phyloP scores from a whole-genome alignment of 2,113 vertebrate genomes.

The Panthera uncia region DNA sequence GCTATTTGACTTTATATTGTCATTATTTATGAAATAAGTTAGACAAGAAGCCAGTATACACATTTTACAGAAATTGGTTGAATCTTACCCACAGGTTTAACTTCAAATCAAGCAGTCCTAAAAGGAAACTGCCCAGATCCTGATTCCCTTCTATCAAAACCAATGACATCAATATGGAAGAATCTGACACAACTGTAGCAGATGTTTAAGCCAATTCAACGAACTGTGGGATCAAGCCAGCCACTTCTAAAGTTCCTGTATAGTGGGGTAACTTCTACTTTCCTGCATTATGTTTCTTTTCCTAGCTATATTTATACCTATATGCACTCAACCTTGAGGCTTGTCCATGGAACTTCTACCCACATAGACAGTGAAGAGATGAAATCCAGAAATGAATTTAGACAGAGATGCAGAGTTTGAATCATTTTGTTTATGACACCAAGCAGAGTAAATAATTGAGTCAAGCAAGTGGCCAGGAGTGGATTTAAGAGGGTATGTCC shows the following conservation, averaged over 20 bases:
- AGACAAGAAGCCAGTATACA: constrained; percentile 40
- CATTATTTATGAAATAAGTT: constrained; percentile 64
- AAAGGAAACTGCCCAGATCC: neutral
- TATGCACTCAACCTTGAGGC: neutral
- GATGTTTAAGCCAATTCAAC: neutral
- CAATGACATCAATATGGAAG: neutral
- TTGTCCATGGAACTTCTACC: constrained; percentile 15
- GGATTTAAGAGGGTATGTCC: neutral
- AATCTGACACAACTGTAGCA: neutral
- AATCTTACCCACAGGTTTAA: constrained; percentile 23
- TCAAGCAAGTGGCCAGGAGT: neutral
- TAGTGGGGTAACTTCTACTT: neutral
- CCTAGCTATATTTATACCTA: neutral
- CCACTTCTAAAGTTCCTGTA: neutral
- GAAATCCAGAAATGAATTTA: neutral
- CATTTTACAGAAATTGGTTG: constrained; percentile 49
- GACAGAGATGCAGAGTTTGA: neutral
- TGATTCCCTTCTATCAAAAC: neutral
- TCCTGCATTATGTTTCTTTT: neutral
- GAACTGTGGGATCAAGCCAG: neutral
- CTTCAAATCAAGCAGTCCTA: constrained; percentile 34
- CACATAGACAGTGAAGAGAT: neutral
- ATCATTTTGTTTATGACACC: neutral
- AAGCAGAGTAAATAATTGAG: neutral
- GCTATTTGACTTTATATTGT: constrained; percentile 39